phyloP scores from a whole-genome alignment of 1,140 invertebrate species.

The Drosophila bocki region DNA sequence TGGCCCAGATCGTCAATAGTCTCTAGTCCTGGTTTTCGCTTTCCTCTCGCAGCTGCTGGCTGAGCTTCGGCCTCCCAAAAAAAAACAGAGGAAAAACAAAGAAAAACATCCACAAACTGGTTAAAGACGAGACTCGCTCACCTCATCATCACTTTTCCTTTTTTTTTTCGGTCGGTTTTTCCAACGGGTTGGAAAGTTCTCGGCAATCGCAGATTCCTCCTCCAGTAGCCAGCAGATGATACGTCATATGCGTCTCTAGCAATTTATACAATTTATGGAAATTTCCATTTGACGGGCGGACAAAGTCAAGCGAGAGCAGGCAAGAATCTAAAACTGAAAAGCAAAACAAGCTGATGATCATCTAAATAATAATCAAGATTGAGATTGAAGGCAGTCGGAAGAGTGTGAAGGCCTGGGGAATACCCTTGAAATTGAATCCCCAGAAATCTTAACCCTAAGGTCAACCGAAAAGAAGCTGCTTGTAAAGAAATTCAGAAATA shows the following conservation, averaged over 20 bases:
- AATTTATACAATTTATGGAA: constrained; percentile 56
- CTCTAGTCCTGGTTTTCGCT: constrained; percentile 76
- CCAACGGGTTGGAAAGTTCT: constrained; percentile 80
- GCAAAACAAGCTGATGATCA: constrained; percentile 14
- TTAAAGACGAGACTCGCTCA: constrained; percentile 18
- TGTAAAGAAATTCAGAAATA: constrained; percentile 15
- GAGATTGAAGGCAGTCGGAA: constrained; percentile 19
- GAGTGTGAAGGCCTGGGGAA: constrained; percentile 3
- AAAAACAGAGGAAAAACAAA: constrained; percentile 6
- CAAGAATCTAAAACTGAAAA: constrained; percentile 13
- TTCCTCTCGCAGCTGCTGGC: constrained; percentile 49
- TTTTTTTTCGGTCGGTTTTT: constrained; percentile 46
- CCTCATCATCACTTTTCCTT: constrained; percentile 70
- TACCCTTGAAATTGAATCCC: constrained; percentile 27
- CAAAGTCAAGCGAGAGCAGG: constrained; percentile 21
- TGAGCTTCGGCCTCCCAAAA: constrained; percentile 30
- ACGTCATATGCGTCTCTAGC: constrained; percentile 39
- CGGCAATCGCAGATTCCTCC: constrained; percentile 19
- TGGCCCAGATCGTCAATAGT: constrained; percentile 59
- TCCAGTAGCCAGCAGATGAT: constrained; percentile 12
- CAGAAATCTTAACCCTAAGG: constrained; percentile 13
- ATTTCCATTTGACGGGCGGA: constrained; percentile 45
- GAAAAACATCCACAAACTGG: constrained; percentile 54
- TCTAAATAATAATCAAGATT: constrained; percentile 21
- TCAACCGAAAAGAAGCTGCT: constrained; percentile 6